phyloP scores from a whole-genome alignment of 2,888 invertebrate genomes.

The Neria commutata region DNA sequence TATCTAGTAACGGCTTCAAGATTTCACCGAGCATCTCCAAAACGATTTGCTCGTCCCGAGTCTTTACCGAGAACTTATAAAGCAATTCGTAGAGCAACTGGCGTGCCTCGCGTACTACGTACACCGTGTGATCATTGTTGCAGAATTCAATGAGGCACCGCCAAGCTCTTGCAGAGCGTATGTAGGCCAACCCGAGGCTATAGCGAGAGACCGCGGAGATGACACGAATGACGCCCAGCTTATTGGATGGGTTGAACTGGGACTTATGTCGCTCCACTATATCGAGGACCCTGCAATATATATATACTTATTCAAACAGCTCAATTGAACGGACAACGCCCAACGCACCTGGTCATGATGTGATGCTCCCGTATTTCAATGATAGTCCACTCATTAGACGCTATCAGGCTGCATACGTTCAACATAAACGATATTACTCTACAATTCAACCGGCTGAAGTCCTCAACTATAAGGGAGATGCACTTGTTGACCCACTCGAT shows the following conservation, averaged over 20 bases:
- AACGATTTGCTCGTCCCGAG: slow-evolving; percentile 64
- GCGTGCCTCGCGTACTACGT: slow-evolving; percentile 72
- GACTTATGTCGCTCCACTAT: slow-evolving; percentile 42
- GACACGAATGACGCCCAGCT: slow-evolving; percentile 72
- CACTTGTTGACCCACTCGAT: slow-evolving; percentile 63
- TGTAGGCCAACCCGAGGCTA: slow-evolving; percentile 70
- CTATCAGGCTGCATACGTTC: slow-evolving; percentile 68
- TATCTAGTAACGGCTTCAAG: slow-evolving; percentile 67
- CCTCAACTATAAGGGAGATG: slow-evolving; percentile 56
- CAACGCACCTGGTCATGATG: slow-evolving; percentile 50
- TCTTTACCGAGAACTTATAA: slow-evolving; percentile 62
- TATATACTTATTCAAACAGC: background rate
- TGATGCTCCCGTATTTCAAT: slow-evolving; percentile 64
- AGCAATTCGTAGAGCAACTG: slow-evolving; percentile 69
- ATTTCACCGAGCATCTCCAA: slow-evolving; percentile 66
- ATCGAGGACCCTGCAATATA: slow-evolving; percentile 39
- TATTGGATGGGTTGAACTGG: slow-evolving; percentile 66
- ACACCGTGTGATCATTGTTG: slow-evolving; percentile 72
- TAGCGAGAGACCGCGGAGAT: slow-evolving; percentile 68
- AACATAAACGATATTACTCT: slow-evolving; percentile 68
- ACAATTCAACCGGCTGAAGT: slow-evolving; percentile 57
- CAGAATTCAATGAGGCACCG: slow-evolving; percentile 69
- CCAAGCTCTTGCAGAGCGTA: slow-evolving; percentile 71
- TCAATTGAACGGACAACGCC: background rate
- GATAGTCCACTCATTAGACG: slow-evolving; percentile 68